Evolutionary conservation across 2,888 invertebrate genomes (phyloP).

Genomic region (Aphidoletes aphidimyza): DNA sequence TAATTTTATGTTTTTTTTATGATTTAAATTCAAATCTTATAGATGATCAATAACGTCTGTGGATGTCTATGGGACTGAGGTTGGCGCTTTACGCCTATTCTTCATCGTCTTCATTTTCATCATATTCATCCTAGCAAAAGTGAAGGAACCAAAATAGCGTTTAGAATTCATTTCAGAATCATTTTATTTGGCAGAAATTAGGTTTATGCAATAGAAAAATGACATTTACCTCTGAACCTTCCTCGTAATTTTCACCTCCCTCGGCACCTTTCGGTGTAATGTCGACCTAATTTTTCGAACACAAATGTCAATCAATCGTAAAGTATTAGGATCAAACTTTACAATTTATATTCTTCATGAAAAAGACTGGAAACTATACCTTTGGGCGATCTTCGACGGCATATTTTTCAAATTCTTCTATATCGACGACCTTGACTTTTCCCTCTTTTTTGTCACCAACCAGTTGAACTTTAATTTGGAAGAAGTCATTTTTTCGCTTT

Average conservation of each 20-base stretch:
- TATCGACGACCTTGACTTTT: conserved; percentile 62
- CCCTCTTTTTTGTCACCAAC: conserved; percentile 60
- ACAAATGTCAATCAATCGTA: neutral
- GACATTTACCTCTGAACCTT: neutral
- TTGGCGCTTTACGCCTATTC: neutral
- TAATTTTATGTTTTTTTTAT: neutral
- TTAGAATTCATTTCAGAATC: neutral
- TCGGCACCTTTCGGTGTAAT: conserved; percentile 45
- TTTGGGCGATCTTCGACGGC: conserved; percentile 55
- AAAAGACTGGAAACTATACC: too few species aligned
- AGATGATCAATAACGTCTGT: too few species aligned
- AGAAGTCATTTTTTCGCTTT: conserved; percentile 63
- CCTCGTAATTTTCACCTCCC: conserved; percentile 31
- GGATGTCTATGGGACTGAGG: too few species aligned
- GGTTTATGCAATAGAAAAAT: too few species aligned
- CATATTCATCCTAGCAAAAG: neutral
- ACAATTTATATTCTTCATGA: too few species aligned
- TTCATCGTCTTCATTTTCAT: neutral
- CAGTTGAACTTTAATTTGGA: conserved; percentile 63
- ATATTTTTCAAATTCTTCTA: conserved; percentile 57
- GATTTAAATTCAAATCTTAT: too few species aligned
- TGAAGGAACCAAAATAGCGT: neutral
- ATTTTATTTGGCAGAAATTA: neutral
- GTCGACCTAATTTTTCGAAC: neutral
- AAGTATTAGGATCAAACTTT: neutral